A percentile compares a stretch with the other conserved stretches of the same genome.
phyloP scores from a whole-genome alignment of 2,113 vertebrate genomes.

The Plestiodon gilberti region DNA sequence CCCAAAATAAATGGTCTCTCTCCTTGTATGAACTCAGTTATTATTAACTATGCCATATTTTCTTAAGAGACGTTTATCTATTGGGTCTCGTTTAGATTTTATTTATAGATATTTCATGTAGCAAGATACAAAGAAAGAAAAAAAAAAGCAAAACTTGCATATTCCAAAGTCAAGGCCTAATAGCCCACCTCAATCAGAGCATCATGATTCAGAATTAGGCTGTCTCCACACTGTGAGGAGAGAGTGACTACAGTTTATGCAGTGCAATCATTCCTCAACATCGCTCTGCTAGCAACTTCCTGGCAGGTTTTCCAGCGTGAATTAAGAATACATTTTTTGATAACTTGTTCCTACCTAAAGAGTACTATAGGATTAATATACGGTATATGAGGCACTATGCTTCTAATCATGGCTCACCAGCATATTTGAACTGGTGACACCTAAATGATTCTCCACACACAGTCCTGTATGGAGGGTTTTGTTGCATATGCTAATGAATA shows the following conservation, averaged over 20 bases:
- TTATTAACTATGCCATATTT: conserved; percentile 51
- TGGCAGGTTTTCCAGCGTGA: neutral
- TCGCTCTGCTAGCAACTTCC: neutral
- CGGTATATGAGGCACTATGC: neutral
- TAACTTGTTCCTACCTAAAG: neutral
- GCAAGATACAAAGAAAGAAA: conserved; percentile 12
- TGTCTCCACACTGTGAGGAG: neutral
- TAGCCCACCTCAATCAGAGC: neutral
- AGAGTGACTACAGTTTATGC: neutral
- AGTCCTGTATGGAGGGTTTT: too few species aligned
- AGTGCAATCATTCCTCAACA: neutral
- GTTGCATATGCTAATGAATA: too few species aligned
- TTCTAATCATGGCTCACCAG: neutral
- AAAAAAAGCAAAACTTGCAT: conserved; percentile 21
- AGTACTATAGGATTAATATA: neutral
- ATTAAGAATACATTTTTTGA: neutral
- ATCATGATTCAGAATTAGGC: neutral
- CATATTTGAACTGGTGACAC: neutral
- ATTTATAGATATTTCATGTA: conserved; percentile 44
- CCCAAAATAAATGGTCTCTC: conserved; percentile 6
- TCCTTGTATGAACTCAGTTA: conserved; percentile 44
- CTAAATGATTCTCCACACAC: neutral
- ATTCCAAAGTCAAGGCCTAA: conserved; percentile 45
- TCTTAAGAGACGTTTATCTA: conserved; percentile 34
- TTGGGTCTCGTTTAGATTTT: neutral